Conservation (phyloP, 2,888 invertebrate species). For the Hydroisotoma schaefferi region DNA sequence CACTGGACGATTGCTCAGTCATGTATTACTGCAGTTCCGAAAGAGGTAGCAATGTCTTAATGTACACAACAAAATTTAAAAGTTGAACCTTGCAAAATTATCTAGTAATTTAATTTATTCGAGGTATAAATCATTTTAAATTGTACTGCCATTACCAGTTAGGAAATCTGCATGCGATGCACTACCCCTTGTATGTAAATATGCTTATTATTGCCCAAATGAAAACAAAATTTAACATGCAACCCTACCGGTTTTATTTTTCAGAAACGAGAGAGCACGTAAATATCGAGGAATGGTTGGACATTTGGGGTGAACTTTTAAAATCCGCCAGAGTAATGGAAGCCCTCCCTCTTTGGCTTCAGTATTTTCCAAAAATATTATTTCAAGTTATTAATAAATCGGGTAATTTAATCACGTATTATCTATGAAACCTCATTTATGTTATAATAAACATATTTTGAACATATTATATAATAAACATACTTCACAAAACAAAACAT, state of each 20-base stretch:
- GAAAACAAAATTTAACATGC: too few species aligned
- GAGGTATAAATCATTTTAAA: too few species aligned
- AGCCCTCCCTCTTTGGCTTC: conserved; percentile 69
- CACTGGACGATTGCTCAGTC: conserved; percentile 40
- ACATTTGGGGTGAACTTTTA: conserved; percentile 64
- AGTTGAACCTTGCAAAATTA: not conserved
- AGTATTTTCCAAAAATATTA: conserved; percentile 68
- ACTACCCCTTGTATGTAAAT: too few species aligned
- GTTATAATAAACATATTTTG: too few species aligned
- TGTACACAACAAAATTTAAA: conserved; percentile 37
- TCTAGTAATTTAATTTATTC: not conserved
- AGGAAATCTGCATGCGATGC: too few species aligned
- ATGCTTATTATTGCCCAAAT: too few species aligned
- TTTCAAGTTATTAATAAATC: conserved; percentile 68
- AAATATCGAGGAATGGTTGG: conserved; percentile 65
- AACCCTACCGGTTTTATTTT: too few species aligned
- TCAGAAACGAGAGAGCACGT: conserved; percentile 48
- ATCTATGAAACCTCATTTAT: not conserved
- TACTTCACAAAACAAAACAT: too few species aligned
- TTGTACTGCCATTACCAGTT: too few species aligned
- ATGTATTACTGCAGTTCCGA: conserved; percentile 47
- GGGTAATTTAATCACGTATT: conserved; percentile 57
- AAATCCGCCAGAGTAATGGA: conserved; percentile 57
- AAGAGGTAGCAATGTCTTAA: conserved; percentile 37
- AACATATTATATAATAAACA: too few species aligned